Evolutionary conservation across 2,797 vertebrate species (phyloP), one percentile per base, ranked within the genome.

Genomic region (Diplodus puntazzo): DNA sequence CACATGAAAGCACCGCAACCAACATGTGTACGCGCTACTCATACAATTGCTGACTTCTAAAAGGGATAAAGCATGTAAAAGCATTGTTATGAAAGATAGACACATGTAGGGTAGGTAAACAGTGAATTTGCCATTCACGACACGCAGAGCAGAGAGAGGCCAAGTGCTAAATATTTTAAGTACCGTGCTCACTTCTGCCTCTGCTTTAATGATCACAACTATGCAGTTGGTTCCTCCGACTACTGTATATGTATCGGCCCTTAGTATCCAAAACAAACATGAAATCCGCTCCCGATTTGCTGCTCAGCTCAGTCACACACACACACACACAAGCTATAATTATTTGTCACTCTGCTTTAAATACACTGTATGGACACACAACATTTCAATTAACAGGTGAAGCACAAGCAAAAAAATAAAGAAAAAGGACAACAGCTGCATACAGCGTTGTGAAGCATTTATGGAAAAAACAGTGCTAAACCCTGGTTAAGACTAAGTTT

Each of bases 141-240:
- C 20, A 14, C 1, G 25, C 14, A 75, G 7, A 58, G 23, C 20
- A 49, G 17, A 42, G 20, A 11, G 39, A 54, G 7, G 54, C 50
- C 58, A 48, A 39, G 3, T 34, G 42, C n/a, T 75, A 50, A 73
- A 80, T 77, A 71, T 67, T 59, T 63, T 2, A 71, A 45, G 9
- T 52, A 7, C 0, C 18, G 11, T 23, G 25, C 54, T 75, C 5
- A 13, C 20, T 34, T 25, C 34, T 57, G 23, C 48, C 34, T 52
- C 17, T 55, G 46, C 20, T 69, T 53, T 25, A 49, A 55, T 49
- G 27, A 66, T 63, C 59, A 72, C 42, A 3, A 2, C 18, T n/a
- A 6, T 58, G n/a, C 16, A 11, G 6, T 23, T 16, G n/a, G 48
- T 55, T 75, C 23, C 45, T 27, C 17, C 11, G 62, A 16, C 5